phyloP scores from a whole-genome alignment of 2,888 invertebrate genomes.

The Oscheius onirici region DNA sequence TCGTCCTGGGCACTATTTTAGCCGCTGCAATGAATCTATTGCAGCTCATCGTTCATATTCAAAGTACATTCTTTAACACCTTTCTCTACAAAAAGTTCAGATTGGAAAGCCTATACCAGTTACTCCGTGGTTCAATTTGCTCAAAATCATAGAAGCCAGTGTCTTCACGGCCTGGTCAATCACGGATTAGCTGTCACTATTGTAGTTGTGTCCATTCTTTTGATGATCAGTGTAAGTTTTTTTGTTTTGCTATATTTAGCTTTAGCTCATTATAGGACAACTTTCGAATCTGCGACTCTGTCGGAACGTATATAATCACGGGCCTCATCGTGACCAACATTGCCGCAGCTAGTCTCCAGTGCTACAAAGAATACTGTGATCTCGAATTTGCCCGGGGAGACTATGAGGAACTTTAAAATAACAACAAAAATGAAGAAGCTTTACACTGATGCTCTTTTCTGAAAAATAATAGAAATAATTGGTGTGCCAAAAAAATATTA shows the following conservation, averaged over 20 bases:
- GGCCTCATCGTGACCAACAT: slow-evolving; percentile 31
- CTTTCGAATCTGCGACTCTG: slow-evolving; percentile 4
- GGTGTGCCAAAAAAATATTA: no score
- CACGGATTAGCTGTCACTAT: slow-evolving; percentile 46
- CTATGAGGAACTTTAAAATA: slow-evolving; percentile 43
- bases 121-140: slow-evolving; percentile 15
- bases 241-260: neutral
- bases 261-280: neutral
- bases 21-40: slow-evolving; percentile 42
- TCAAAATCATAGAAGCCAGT: slow-evolving; percentile 33
- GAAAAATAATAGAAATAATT: no score
- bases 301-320: slow-evolving; percentile 21
- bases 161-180: slow-evolving; percentile 44
- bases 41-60: slow-evolving; percentile 40
- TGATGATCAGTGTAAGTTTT: slow-evolving; percentile 30
- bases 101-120: slow-evolving; percentile 36
- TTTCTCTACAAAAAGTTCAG: slow-evolving; percentile 30
- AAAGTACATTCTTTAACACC: neutral
- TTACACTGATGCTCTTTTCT: neutral
- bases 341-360: slow-evolving; percentile 36
- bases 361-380: slow-evolving; percentile 46
- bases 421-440: no score
- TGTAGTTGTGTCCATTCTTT: slow-evolving; percentile 34
- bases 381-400: slow-evolving; percentile 46
- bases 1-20: slow-evolving; percentile 40